Evolutionary conservation across 2,888 invertebrate genomes (phyloP).

Genomic region (Laothoe populi): DNA sequence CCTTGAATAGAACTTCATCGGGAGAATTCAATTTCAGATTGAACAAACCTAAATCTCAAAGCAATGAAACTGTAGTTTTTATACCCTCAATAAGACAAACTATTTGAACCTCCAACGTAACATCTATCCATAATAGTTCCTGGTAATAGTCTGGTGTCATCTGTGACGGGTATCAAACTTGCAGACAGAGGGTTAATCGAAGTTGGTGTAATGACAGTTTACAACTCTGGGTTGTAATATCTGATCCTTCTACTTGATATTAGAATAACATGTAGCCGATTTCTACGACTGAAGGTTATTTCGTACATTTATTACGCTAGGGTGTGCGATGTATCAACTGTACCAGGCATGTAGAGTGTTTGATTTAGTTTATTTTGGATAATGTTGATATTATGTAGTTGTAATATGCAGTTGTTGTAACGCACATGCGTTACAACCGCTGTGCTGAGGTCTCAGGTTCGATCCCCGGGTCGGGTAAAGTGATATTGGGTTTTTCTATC

Average conservation of each 20-base stretch:
- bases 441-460: no score
- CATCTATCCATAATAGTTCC: slow-evolving; percentile 15
- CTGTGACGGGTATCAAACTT: slow-evolving; percentile 20
- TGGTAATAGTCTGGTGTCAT: slow-evolving; percentile 18
- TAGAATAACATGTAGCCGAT: neutral
- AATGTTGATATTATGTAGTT: no score
- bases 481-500: no score
- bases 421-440: no score
- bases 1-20: no score
- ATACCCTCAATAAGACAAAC: neutral
- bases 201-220: slow-evolving; percentile 7
- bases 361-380: no score
- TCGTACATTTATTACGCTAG: neutral
- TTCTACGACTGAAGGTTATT: neutral
- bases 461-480: no score
- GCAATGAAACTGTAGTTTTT: neutral
- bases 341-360: no score
- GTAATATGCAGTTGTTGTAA: no score
- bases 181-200: slow-evolving; percentile 18
- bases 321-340: neutral
- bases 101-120: neutral
- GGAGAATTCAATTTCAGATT: no score
- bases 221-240: slow-evolving; percentile 18
- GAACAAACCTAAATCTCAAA: no score
- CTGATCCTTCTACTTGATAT: neutral